Conservation (phyloP, 2,888 invertebrate species). For the Callyntrura guangdongensis region DNA sequence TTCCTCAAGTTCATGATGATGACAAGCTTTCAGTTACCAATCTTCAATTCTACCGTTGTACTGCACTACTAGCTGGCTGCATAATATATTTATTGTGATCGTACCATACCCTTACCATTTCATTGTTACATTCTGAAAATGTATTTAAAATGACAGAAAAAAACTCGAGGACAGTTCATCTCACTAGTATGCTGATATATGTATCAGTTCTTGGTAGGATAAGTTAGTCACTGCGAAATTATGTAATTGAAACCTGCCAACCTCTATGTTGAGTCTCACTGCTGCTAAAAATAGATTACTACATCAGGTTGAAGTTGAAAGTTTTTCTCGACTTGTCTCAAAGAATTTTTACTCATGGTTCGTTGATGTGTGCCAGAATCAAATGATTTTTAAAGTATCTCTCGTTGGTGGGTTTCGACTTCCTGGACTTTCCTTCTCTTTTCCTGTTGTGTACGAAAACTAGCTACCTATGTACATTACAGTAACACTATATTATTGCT, state of each 20-base stretch:
- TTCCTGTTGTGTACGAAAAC: conserved; percentile 2
- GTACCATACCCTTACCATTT: no score
- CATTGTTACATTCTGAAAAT: background rate
- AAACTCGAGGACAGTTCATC: no score
- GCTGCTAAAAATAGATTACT: conserved; percentile 68
- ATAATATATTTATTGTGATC: background rate
- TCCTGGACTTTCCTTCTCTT: conserved; percentile 54
- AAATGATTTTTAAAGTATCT: conserved; percentile 10
- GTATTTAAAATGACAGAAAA: background rate
- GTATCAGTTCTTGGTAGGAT: conserved; percentile 19
- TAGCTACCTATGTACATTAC: no score
- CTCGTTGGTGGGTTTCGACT: conserved; percentile 20
- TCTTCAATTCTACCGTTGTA: conserved; percentile 30
- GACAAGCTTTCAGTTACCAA: background rate
- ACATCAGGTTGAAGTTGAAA: conserved; percentile 60
- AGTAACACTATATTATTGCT: no score
- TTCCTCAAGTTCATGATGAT: conserved; percentile 58
- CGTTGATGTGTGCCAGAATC: conserved; percentile 30
- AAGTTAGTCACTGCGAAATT: conserved; percentile 62
- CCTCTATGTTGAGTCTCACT: conserved; percentile 24
- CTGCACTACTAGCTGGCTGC: conserved; percentile 8
- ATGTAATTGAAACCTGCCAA: conserved; percentile 54
- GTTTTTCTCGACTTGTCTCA: conserved; percentile 9
- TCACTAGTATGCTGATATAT: background rate
- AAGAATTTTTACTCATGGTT: conserved; percentile 50